phyloP scores from a whole-genome alignment of 2,888 invertebrate species.

The Troilus luridus region DNA sequence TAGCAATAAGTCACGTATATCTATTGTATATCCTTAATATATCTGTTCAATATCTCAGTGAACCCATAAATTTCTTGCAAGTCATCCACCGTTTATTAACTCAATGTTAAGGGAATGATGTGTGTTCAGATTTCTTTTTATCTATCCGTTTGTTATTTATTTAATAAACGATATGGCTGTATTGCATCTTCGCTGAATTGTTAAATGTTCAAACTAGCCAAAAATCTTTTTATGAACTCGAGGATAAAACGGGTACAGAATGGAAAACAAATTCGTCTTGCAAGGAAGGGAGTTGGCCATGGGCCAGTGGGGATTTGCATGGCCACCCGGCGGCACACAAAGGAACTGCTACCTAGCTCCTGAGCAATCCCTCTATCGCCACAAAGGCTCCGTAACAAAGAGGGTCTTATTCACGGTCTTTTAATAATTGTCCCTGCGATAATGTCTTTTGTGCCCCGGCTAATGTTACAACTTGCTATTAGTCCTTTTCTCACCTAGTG shows the following conservation, averaged over 20 bases:
- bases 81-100: too few species aligned
- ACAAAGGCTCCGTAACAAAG: constrained; percentile 15
- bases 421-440: constrained; percentile 15
- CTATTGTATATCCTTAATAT: too few species aligned
- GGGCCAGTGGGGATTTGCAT: constrained; percentile 22
- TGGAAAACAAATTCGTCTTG: constrained; percentile 47
- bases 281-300: neutral
- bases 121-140: too few species aligned
- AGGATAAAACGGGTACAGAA: neutral
- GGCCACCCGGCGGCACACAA: neutral
- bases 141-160: too few species aligned
- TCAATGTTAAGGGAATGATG: too few species aligned
- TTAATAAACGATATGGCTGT: too few species aligned
- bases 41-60: too few species aligned
- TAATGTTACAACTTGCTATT: constrained; percentile 34
- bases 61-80: too few species aligned
- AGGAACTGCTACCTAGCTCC: neutral
- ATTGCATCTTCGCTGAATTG: neutral
- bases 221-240: neutral
- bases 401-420: constrained; percentile 25
- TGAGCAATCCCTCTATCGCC: neutral
- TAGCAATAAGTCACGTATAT: too few species aligned
- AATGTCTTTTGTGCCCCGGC: neutral
- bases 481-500: neutral
- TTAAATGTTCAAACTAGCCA: neutral